Base-by-base conservation (phyloP, 2,888 invertebrate genomes). In the Nebria salina region DNA sequence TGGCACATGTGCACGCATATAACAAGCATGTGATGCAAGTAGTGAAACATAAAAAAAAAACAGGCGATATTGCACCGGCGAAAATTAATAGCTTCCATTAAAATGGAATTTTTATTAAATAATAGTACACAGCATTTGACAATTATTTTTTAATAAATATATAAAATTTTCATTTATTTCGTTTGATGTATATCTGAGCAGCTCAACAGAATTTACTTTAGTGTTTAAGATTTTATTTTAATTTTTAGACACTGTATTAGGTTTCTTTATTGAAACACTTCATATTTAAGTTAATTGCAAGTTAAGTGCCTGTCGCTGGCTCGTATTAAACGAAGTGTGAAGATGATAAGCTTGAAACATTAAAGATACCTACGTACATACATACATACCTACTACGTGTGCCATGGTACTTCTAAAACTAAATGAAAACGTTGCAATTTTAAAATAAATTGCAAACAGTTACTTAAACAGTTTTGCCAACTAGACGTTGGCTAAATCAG, bases 321-420 rank as follows among this genome's bases (percentile, higher is more conserved):
- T 8, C 11, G 54, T 11, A 54, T 54, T 8, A 54, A 54, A 54
- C 54, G 54, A 54, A 54, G 54, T 54, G 54, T 54, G 8, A 54
- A 54, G 54, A 54, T 54, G 54, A 54, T 54, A 54, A 54, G 54
- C 54, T 54, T 54, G 54, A 54, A 54, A 54, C 54, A 54, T 54
- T 54, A 54, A 4, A 54, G 54, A 13, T 54, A 54, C 9, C 20
- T 20, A 20, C 20, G 20, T 1, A 20, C 20, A 20, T 20, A 20
- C 20, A 20, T 20, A 20, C 34, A 5, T 34, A 34, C 34, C 34
- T 5, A 34, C 34, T 34, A 34, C 34, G 54, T 54, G 54, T 54
- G 54, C 8, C 2, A 54, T 0, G 54, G 7, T 54, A 54, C 54
- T 54, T 54, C 13, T 7, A 7, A 54, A 54, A 54, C 54, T 7